Evolutionary conservation across 2,113 vertebrate species (phyloP).

Genomic region (Corythornis cristatus): DNA sequence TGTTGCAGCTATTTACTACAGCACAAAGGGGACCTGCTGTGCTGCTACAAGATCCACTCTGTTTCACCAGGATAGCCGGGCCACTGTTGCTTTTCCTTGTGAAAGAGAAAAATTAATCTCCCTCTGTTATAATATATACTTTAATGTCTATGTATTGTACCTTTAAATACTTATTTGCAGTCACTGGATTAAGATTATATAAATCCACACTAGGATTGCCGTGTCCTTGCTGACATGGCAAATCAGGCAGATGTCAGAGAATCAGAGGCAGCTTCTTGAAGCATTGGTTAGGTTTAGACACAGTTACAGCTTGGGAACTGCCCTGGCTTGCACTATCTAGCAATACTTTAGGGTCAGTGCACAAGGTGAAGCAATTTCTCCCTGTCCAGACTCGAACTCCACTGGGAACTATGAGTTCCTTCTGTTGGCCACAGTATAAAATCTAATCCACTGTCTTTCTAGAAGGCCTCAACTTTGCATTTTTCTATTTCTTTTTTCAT

Average conservation of each 20-base stretch:
- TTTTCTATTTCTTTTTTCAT: not conserved
- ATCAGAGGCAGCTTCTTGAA: not conserved
- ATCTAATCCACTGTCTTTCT: not conserved
- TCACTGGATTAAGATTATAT: not conserved
- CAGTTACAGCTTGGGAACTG: not conserved
- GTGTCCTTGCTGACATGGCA: not conserved
- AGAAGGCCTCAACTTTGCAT: not conserved
- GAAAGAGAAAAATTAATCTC: not conserved
- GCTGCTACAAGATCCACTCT: not conserved
- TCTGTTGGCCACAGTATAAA: not conserved
- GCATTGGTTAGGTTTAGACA: not conserved
- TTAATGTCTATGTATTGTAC: not conserved
- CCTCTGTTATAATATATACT: not conserved
- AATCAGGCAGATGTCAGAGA: not conserved
- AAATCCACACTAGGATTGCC: accelerated
- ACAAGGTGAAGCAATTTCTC: not conserved
- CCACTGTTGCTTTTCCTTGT: not conserved
- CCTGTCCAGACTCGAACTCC: not conserved
- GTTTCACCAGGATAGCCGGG: not conserved
- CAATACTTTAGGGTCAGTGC: not conserved
- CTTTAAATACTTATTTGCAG: not conserved
- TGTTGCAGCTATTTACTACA: not conserved
- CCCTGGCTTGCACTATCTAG: not conserved
- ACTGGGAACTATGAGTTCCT: not conserved
- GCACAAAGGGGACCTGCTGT: not conserved